Percentiles rank a stretch among this genome's conserved stretches.
phyloP scores from a whole-genome alignment of 2,888 invertebrate species.

The Drosophila mimetica region DNA sequence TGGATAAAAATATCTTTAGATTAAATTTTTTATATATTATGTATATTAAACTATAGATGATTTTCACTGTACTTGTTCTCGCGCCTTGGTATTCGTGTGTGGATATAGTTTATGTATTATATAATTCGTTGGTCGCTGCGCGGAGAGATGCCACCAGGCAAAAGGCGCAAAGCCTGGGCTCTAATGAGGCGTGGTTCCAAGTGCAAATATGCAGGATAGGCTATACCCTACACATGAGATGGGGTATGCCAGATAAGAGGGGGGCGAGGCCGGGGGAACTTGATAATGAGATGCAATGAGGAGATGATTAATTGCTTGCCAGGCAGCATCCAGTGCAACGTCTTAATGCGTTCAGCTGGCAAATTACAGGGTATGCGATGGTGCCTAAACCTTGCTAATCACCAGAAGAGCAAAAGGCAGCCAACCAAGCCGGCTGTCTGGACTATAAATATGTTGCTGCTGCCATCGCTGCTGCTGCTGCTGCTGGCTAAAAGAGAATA shows the following conservation, averaged over 20 bases:
- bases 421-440: constrained; percentile 5
- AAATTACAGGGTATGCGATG: constrained; percentile 30
- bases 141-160: constrained; percentile 61
- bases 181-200: constrained; percentile 36
- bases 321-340: constrained; percentile 17
- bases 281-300: constrained; percentile 36
- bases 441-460: constrained; percentile 72
- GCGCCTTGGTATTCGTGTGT: constrained; percentile 10
- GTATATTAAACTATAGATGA: too few species aligned
- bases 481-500: constrained; percentile 18
- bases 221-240: neutral
- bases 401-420: constrained; percentile 2
- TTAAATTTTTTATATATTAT: too few species aligned
- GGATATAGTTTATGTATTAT: constrained; percentile 69
- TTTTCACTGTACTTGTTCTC: constrained; percentile 11
- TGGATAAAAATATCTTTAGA: too few species aligned
- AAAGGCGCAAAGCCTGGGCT: constrained; percentile 46
- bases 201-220: constrained; percentile 38
- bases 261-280: neutral
- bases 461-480: constrained; percentile 47
- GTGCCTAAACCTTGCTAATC: constrained; percentile 43
- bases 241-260: constrained; percentile 5
- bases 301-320: constrained; percentile 35
- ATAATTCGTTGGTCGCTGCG: constrained; percentile 63
- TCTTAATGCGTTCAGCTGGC: constrained; percentile 26